Evolutionary conservation across 2,113 vertebrate genomes (phyloP), one percentile per base, ranked within the genome.

Genomic region (Gnathonemus echidnorhynchus): DNA sequence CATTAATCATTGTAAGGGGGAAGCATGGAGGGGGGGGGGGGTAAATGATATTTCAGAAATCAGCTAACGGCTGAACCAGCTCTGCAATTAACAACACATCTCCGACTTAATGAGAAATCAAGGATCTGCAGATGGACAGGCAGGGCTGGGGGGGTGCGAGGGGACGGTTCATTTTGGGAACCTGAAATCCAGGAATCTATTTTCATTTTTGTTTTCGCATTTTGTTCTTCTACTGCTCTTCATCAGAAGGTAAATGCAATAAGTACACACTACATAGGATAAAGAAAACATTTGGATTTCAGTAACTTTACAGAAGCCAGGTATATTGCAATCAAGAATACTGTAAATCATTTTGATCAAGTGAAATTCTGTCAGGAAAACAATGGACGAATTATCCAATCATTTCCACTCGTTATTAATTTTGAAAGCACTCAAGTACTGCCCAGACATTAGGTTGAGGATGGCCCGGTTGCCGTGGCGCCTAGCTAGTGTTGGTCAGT

Each of bases 51-150:
- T 88, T 52, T 86, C 86, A 89, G 48, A 87, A 88, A 89, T 49
- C 83, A 91, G 88, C 42, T 87, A 89, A 89, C 89, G 84, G 87
- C 84, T 90, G 62, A 46, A 84, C 53, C 74, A 88, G 87, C 77
- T 42, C 49, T 39, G 27, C 88, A 89, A 83, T 83, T 84, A 89
- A 89, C 66, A 39, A 83, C 27, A 89, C 48, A 83, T 74, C 74
- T 83, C 74, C 1, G 13, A 52, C 80, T 56, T 89, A 89, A 89
- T 84, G 88, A 89, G 88, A 74, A 84, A 52, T 83, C 88, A 56
- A 83, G 49, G 49, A 83, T 45, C 31, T 53, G 49, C 49, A 56
- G 48, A 89, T 52, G 74, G 45, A 83, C 66, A 39, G 24, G 19
- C 35, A 66, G 48, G 49, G 49, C 48, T 84, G 50, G 45, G 42